phyloP scores from a whole-genome alignment of 2,113 vertebrate species.

The Gadus macrocephalus region DNA sequence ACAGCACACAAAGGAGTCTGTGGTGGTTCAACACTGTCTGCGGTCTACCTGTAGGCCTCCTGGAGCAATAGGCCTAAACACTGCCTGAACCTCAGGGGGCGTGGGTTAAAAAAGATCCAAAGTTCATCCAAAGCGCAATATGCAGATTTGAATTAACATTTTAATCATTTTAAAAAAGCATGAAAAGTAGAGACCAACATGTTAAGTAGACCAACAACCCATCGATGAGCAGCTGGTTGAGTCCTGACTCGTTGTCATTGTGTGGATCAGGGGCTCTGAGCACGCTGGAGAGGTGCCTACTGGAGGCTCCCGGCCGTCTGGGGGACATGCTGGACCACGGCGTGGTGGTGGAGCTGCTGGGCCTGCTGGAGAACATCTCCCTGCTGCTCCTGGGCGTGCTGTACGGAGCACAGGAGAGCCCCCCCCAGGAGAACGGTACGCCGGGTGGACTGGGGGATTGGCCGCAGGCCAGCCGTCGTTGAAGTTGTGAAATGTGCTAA shows the following conservation, averaged over 20 bases:
- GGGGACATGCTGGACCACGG: conserved; percentile 31
- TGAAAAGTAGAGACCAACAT: not conserved
- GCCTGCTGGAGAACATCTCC: conserved; percentile 72
- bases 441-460: too few species aligned
- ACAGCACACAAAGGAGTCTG: too few species aligned
- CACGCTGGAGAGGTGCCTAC: conserved; percentile 77
- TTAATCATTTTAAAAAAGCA: too few species aligned
- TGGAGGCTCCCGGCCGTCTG: conserved; percentile 64
- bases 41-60: too few species aligned
- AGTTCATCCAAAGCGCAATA: too few species aligned
- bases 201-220: too few species aligned
- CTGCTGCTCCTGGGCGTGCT: conserved; percentile 76
- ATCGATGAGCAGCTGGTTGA: too few species aligned
- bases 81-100: too few species aligned
- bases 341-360: conserved; percentile 58
- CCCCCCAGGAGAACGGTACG: conserved; percentile 59
- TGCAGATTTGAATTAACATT: not conserved
- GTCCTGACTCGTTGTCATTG: not conserved
- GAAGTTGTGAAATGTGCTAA: too few species aligned
- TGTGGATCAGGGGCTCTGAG: conserved; percentile 70
- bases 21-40: too few species aligned
- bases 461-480: too few species aligned
- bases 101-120: too few species aligned
- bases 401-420: conserved; percentile 57
- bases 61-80: not conserved